Conservation (phyloP, 1,140 invertebrate species). For the Drosophila lini region DNA sequence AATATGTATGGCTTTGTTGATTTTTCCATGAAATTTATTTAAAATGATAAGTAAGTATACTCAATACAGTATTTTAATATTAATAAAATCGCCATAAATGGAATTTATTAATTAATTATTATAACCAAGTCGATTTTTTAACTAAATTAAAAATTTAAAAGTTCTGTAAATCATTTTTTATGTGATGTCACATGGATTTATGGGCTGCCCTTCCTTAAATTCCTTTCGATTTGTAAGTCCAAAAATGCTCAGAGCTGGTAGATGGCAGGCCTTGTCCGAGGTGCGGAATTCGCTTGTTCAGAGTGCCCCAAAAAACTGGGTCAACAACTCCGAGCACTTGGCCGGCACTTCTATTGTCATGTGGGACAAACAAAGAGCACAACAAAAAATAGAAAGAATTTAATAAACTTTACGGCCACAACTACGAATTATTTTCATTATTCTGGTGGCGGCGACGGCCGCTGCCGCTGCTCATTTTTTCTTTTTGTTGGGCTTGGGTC, state of each 20-base stretch:
- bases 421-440: conserved; percentile 80
- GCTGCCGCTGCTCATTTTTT: conserved; percentile 23
- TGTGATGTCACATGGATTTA: conserved; percentile 15
- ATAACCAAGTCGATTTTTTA: fast-evolving
- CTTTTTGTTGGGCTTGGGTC: conserved; percentile 21
- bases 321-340: conserved; percentile 54
- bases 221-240: conserved; percentile 28
- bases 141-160: background rate
- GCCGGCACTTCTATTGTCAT: conserved; percentile 48
- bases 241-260: background rate
- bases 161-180: conserved; percentile 4
- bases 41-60: background rate
- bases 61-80: no score
- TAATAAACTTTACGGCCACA: conserved; percentile 75
- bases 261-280: conserved; percentile 6
- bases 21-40: background rate
- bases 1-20: background rate
- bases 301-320: conserved; percentile 52
- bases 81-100: background rate
- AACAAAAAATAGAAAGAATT: conserved; percentile 56
- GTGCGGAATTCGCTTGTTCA: conserved; percentile 38
- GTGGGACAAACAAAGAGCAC: conserved; percentile 30
- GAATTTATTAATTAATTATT: background rate
- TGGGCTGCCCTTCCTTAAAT: conserved; percentile 22
- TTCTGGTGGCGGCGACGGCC: conserved; percentile 49